phyloP scores from a whole-genome alignment of 2,113 vertebrate genomes.

The Dromiciops gliroides region DNA sequence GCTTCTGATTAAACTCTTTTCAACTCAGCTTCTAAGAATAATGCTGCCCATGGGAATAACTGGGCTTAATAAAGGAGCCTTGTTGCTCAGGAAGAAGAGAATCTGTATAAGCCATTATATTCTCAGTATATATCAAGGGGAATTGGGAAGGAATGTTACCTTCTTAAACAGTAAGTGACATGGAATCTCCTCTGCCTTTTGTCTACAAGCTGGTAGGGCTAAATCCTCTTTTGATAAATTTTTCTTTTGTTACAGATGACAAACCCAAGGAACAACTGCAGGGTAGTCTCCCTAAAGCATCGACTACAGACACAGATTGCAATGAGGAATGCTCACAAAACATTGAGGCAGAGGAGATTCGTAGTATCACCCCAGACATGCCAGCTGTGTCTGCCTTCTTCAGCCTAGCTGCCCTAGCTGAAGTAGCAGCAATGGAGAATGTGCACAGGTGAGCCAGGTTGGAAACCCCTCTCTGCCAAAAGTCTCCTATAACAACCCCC shows the following conservation, averaged over 20 bases:
- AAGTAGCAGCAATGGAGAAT: slow-evolving; percentile 99
- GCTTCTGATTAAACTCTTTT: slow-evolving; percentile 42
- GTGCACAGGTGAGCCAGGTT: slow-evolving; percentile 90
- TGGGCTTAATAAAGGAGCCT: slow-evolving; percentile 49
- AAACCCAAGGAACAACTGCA: slow-evolving; percentile 90
- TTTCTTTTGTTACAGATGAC: slow-evolving; percentile 86
- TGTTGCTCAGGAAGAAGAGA: slow-evolving; percentile 26
- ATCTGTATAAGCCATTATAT: slow-evolving; percentile 13
- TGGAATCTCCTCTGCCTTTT: background rate
- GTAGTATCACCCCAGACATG: slow-evolving; percentile 86
- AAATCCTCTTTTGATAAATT: slow-evolving; percentile 38
- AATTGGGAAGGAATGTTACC: slow-evolving; percentile 6
- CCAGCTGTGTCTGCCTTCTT: slow-evolving; percentile 93
- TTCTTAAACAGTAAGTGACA: slow-evolving; percentile 17
- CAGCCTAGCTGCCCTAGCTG: slow-evolving; percentile 97
- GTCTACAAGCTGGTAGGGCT: slow-evolving; percentile 33
- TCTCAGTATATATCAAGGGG: background rate
- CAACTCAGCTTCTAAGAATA: slow-evolving; percentile 21
- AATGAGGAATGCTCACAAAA: slow-evolving; percentile 86
- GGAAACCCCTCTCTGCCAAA: background rate
- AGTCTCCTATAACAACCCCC: accelerated
- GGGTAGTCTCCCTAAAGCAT: slow-evolving; percentile 82
- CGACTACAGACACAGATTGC: slow-evolving; percentile 89
- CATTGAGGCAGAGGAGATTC: slow-evolving; percentile 81
- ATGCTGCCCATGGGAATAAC: background rate